Evolutionary conservation across 2,113 vertebrate genomes (phyloP), one percentile per base, ranked within the genome.

Genomic region (Macaca nemestrina): DNA sequence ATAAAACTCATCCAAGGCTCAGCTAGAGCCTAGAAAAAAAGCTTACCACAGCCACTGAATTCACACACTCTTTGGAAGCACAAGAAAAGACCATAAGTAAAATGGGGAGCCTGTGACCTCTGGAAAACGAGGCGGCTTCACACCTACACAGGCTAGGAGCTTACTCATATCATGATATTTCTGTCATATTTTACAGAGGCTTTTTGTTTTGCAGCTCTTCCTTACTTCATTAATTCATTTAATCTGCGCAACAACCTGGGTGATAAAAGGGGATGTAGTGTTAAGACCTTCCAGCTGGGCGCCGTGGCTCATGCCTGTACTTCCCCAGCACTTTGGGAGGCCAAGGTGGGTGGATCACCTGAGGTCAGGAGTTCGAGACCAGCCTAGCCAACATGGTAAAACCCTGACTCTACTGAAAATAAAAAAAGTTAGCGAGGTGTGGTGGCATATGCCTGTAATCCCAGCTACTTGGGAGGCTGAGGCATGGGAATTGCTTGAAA

Each of bases 1-100:
- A 92, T 32, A 81, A 68, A 91, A 30, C 97, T 95, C 70, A 55
- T 67, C 95, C 81, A 18, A 78, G 91, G 72, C 97, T 97, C 64
- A 18, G 80, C 61, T 40, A 59, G 67, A 94, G 72, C 86, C 84
- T 94, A 3, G 50, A 16, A 87, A 95, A 76, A 85, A 73, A 43
- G 30, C 78, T 93, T 64, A 27, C 61, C 45, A 48, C 27, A 81
- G 89, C 25, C n/a, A 80, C 27, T 59, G 83, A 90, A 75, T 30
- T 86, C 20, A 2, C 3, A 0, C 45, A 57, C 22, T 90, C 76
- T 59, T 91, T 72, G 9, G 72, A 86, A 57, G 61, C 52, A 84
- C 25, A 70, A 88, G 75, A 67, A 76, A 93, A 95, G n/a, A 83
- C 32, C 10, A 0, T 35, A 52, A 52, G 68, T 32, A 43, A 81